Evolutionary conservation across 2,888 invertebrate genomes (phyloP).

Genomic region (Oegoconia quadripuncta): DNA sequence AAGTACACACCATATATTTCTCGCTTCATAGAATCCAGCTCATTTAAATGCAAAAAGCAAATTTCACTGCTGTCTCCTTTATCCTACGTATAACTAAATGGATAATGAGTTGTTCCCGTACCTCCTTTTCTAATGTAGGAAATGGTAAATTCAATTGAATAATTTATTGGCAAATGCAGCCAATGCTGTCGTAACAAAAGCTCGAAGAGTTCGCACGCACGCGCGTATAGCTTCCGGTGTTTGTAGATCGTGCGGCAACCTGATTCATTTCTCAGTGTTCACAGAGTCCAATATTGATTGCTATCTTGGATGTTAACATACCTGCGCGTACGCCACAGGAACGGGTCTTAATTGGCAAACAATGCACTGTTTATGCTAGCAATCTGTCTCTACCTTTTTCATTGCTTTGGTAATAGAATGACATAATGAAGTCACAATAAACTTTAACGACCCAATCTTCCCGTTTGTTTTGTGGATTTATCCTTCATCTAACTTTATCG

Average conservation of each 20-base stretch:
- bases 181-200: not conserved
- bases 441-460: no score
- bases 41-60: no score
- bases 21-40: not conserved
- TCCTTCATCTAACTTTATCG: no score
- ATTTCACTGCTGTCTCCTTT: no score
- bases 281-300: conserved; percentile 4
- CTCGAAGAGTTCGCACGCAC: not conserved
- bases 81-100: not conserved
- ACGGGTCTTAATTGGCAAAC: conserved; percentile 64
- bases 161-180: not conserved
- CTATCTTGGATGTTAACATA: conserved; percentile 10
- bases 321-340: conserved; percentile 28
- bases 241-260: conserved; percentile 1
- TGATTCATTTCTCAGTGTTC: not conserved
- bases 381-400: conserved; percentile 30
- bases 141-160: not conserved
- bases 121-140: not conserved
- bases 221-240: conserved; percentile 14
- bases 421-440: no score
- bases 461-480: no score
- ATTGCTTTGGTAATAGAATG: conserved; percentile 28
- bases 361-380: conserved; percentile 41
- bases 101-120: not conserved
- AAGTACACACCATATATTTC: not conserved